Evolutionary conservation across 2,113 vertebrate species (phyloP).

Genomic region (Nothoprocta perdicaria): DNA sequence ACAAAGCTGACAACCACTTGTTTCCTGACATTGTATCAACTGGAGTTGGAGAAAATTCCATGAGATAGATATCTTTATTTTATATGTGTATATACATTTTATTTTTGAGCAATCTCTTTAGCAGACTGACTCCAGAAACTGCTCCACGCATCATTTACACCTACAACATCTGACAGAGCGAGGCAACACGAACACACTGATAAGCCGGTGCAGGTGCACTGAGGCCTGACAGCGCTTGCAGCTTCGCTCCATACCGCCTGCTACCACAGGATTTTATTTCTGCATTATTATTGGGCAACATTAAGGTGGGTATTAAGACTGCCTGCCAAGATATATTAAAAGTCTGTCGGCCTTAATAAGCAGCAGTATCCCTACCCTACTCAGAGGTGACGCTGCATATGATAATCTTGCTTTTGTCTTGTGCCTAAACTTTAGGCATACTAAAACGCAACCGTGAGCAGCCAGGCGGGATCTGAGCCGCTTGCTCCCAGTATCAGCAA

Average conservation of each 20-base stretch:
- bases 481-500: neutral
- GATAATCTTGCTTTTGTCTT: slow-evolving; percentile 63
- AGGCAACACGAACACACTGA: neutral
- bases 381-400: slow-evolving; percentile 21
- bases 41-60: neutral
- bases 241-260: slow-evolving; percentile 26
- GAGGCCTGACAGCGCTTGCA: slow-evolving; percentile 22
- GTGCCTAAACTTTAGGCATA: slow-evolving; percentile 26
- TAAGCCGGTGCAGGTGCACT: slow-evolving; percentile 49
- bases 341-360: slow-evolving; percentile 22
- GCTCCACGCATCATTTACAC: slow-evolving; percentile 22
- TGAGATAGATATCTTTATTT: neutral
- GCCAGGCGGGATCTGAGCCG: neutral
- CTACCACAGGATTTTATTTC: slow-evolving; percentile 54
- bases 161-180: neutral
- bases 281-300: slow-evolving; percentile 46
- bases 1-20: neutral
- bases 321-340: slow-evolving; percentile 67
- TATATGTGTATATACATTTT: neutral
- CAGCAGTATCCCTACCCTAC: slow-evolving; percentile 52
- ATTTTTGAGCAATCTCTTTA: neutral
- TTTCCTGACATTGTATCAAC: neutral
- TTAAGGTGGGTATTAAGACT: slow-evolving; percentile 43
- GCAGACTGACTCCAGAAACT: neutral
- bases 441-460: neutral